Conservation (phyloP, 2,888 invertebrate genomes). For the Eristalinus aeneus region DNA sequence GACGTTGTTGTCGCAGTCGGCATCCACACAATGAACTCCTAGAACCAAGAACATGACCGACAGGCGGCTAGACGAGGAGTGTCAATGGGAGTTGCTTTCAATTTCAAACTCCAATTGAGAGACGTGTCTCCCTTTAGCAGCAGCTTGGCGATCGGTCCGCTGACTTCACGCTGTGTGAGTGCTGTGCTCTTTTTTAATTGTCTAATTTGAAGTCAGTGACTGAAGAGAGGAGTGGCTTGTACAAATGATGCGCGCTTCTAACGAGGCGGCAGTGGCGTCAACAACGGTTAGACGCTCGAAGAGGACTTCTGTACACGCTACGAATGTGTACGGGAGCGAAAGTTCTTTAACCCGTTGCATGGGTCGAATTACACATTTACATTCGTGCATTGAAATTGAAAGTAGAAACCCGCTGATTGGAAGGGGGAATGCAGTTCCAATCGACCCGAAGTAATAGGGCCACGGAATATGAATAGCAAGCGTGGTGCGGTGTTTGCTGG, state of each 20-base stretch:
- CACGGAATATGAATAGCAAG: slow-evolving; percentile 14
- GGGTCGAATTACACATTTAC: slow-evolving; percentile 46
- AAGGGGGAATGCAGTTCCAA: background rate
- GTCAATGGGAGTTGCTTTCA: background rate
- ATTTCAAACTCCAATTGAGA: slow-evolving; percentile 33
- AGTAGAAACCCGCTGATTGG: slow-evolving; percentile 44
- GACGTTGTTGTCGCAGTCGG: slow-evolving; percentile 12
- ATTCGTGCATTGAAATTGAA: slow-evolving; percentile 62
- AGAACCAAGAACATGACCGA: slow-evolving; percentile 4
- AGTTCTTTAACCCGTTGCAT: slow-evolving; percentile 68
- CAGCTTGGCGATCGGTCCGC: background rate
- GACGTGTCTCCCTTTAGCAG: background rate
- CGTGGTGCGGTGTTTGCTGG: background rate
- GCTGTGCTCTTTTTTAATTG: slow-evolving; percentile 36
- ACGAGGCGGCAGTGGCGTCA: background rate
- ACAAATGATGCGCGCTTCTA: background rate
- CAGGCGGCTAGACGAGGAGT: slow-evolving; percentile 8
- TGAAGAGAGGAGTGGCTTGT: background rate
- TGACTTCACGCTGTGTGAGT: slow-evolving; percentile 15
- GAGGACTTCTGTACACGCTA: slow-evolving; percentile 1
- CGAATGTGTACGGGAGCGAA: slow-evolving; percentile 22
- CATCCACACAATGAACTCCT: background rate
- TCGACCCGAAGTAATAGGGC: background rate
- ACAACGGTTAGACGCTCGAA: background rate
- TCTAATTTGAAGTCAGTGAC: slow-evolving; percentile 25